phyloP scores from a whole-genome alignment of 1,140 invertebrate species.

The Drosophila simulans region DNA sequence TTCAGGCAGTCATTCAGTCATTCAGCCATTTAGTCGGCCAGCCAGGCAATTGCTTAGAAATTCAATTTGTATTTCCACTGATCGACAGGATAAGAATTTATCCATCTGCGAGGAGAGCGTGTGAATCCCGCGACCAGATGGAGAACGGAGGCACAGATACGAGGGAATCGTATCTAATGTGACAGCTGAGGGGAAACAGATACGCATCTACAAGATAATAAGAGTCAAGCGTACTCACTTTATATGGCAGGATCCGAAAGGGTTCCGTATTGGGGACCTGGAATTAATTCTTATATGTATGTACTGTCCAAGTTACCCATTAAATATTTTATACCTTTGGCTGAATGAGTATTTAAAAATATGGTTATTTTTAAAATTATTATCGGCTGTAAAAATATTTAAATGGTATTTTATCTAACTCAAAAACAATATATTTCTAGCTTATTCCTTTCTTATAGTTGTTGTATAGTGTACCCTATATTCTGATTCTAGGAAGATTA shows the following conservation, averaged over 20 bases:
- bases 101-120: constrained; percentile 59
- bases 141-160: not conserved
- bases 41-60: constrained; percentile 51
- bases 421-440: too few species aligned
- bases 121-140: constrained; percentile 61
- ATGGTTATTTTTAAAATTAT: too few species aligned
- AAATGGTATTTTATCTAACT: too few species aligned
- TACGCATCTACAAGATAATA: constrained; percentile 44
- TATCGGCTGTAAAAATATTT: too few species aligned
- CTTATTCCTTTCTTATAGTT: not conserved
- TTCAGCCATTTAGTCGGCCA: constrained; percentile 42
- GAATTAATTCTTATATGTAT: not conserved
- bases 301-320: not conserved
- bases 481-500: not conserved
- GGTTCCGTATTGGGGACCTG: not conserved
- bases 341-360: not conserved
- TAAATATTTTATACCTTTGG: not conserved
- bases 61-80: constrained; percentile 52
- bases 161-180: constrained; percentile 46
- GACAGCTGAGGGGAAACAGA: constrained; percentile 38
- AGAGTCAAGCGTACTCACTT: constrained; percentile 10
- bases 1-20: constrained; percentile 47
- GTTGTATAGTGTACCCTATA: not conserved
- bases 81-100: constrained; percentile 64
- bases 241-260: constrained; percentile 8